Base-by-base conservation (phyloP, 2,113 vertebrate species). In the Emydocephalus ijimae region DNA sequence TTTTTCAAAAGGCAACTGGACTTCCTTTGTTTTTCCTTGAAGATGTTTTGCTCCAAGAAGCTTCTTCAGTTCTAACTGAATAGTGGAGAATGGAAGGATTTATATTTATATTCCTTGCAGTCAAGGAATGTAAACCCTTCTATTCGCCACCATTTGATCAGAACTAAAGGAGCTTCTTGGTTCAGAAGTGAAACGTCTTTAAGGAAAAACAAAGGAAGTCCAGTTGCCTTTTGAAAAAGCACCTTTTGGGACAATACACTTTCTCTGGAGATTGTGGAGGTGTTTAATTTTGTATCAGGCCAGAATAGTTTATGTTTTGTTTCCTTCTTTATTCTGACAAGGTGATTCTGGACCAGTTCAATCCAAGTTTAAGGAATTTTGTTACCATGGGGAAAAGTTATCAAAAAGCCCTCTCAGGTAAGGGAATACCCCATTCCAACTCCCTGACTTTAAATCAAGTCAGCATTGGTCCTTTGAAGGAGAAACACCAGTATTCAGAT, bases 361-460 rank as follows among this genome's bases (percentile, higher is more conserved):
- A 98, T 94, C 98, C 98, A 96, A 98, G 98, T 95, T 95, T 98
- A 94, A 98, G 98, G 97, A 98, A 98, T 95, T 98, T 98, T 97
- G 98, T 98, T 91, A 96, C 97, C 6, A 98, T 98, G 98, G 98
- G 98, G 54, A 98, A 98, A 94, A 97, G 98, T 95, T 98, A 98
- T 91, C 98, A 98, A 93, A 98, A 98, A 95, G 98, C 98, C 20
- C 96, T 98, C 91, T 98, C 98, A 94, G 98, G 98, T 98, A 52
- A 94, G 43, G 50, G 57, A 87, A 39, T 52, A 34, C 55, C 29
- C 15, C 48, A 3, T 10, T 85, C 43, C 24, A 57, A 48, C 43
- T 43, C 45, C 10, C 54, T 45, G 18, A 64, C 89, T 55, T 85
- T 45, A 1, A 24, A 29, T 56, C 18, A 74, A 20, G 24, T 56